phyloP scores from a whole-genome alignment of 1,140 invertebrate species.

The Drosophila yakuba region DNA sequence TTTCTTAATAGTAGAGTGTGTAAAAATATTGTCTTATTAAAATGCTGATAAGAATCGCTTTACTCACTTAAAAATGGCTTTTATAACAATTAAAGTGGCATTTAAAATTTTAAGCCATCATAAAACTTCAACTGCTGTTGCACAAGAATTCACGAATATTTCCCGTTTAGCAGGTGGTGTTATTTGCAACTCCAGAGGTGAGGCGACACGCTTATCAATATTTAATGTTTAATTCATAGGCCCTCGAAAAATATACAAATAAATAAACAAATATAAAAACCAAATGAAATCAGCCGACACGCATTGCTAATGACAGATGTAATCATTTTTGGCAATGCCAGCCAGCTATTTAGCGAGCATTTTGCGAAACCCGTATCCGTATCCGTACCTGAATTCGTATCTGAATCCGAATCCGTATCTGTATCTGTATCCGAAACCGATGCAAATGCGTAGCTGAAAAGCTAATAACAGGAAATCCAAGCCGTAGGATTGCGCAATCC shows the following conservation, averaged over 20 bases:
- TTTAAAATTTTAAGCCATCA: no score
- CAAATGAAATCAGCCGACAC: constrained; percentile 11
- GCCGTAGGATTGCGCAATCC: constrained; percentile 16
- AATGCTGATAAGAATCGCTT: no score
- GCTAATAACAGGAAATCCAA: constrained; percentile 33
- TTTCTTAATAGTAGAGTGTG: no score
- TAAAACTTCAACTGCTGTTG: constrained; percentile 1
- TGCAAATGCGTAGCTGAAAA: constrained; percentile 24
- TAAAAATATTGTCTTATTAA: no score
- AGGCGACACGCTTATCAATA: constrained; percentile 43
- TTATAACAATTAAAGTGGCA: no score
- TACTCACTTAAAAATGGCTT: no score
- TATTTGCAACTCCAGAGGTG: background rate
- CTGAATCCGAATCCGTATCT: no score
- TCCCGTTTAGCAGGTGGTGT: constrained; percentile 8
- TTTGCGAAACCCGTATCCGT: constrained; percentile 26
- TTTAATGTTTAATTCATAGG: constrained; percentile 50
- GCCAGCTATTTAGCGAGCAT: constrained; percentile 38
- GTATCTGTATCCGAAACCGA: background rate
- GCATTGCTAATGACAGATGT: constrained; percentile 41
- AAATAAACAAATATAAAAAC: background rate
- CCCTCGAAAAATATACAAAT: background rate
- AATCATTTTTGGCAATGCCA: constrained; percentile 42
- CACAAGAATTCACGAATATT: constrained; percentile 4
- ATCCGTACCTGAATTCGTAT: background rate